Conservation (phyloP, 2,113 vertebrate genomes). For the Bothrops jararaca region DNA sequence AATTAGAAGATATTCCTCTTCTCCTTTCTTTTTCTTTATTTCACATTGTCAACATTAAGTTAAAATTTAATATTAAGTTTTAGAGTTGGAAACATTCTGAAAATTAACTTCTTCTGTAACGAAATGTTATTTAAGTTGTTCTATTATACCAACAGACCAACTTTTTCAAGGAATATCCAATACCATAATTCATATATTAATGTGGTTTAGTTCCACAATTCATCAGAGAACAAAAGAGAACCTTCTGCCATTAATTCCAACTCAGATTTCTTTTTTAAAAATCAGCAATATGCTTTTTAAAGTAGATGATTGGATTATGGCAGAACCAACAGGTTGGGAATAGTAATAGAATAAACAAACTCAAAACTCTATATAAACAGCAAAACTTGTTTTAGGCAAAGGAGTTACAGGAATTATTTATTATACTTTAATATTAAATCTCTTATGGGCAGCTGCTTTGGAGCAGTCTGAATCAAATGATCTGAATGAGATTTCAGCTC, state of each 20-base stretch:
- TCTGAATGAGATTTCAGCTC: constrained; percentile 33
- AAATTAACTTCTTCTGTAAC: neutral
- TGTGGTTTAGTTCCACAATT: neutral
- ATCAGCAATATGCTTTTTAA: constrained; percentile 17
- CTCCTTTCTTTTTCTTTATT: neutral
- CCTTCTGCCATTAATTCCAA: neutral
- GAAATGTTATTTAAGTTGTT: neutral
- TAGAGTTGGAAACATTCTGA: neutral
- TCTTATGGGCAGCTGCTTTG: constrained; percentile 34
- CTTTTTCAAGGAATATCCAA: constrained; percentile 21
- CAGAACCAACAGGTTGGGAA: constrained; percentile 9
- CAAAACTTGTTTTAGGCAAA: constrained; percentile 45
- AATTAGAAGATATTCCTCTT: neutral
- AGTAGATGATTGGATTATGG: constrained; percentile 30
- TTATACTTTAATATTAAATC: constrained; percentile 51
- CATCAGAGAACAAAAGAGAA: neutral
- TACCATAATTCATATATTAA: constrained; percentile 3
- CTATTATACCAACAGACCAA: rapidly evolving
- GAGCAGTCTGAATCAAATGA: constrained; percentile 35
- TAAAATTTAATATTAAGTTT: neutral
- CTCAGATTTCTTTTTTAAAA: constrained; percentile 19
- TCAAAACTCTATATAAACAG: constrained; percentile 44
- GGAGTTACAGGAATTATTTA: constrained; percentile 38
- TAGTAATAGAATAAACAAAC: constrained; percentile 43
- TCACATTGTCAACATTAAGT: neutral